These are phyloP conservation scores for Myotis daubentonii DNA, from an alignment of 2,797 vertebrate genomes.

Conservation along the genomic window DNA sequence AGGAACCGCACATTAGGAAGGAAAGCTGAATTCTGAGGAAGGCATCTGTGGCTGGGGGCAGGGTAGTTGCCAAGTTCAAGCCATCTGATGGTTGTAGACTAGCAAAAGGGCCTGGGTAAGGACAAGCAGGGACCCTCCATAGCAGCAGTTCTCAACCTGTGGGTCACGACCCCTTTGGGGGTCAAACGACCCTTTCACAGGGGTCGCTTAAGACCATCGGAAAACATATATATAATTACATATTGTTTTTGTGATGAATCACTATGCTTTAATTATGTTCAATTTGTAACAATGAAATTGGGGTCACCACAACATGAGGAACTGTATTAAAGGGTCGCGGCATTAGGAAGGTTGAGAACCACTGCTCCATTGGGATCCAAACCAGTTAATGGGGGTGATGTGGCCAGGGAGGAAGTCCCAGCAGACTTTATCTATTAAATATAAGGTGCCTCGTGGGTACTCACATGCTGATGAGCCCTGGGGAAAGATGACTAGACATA, in stretches of 20 bases:
- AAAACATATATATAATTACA: no score
- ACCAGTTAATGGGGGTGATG: background rate
- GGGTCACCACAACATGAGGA: no score
- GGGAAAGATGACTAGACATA: background rate
- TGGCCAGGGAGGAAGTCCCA: background rate
- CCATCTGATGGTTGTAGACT: rapidly evolving
- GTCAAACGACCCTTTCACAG: no score
- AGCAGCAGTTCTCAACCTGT: no score
- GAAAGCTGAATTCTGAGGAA: background rate
- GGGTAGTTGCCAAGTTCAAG: rapidly evolving
- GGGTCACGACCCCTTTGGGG: no score
- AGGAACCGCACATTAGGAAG: background rate
- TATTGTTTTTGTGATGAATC: no score
- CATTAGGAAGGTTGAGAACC: no score
- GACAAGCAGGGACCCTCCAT: background rate
- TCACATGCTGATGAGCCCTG: background rate
- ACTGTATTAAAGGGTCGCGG: no score
- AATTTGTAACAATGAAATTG: no score
- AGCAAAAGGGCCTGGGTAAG: background rate
- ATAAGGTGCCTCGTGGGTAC: background rate
- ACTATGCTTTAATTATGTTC: no score
- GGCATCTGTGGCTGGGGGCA: rapidly evolving
- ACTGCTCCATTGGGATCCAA: background rate
- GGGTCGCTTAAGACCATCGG: no score
- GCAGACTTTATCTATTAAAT: background rate